phyloP scores from a whole-genome alignment of 2,888 invertebrate genomes.

The Leptinotarsa rubiginosa region DNA sequence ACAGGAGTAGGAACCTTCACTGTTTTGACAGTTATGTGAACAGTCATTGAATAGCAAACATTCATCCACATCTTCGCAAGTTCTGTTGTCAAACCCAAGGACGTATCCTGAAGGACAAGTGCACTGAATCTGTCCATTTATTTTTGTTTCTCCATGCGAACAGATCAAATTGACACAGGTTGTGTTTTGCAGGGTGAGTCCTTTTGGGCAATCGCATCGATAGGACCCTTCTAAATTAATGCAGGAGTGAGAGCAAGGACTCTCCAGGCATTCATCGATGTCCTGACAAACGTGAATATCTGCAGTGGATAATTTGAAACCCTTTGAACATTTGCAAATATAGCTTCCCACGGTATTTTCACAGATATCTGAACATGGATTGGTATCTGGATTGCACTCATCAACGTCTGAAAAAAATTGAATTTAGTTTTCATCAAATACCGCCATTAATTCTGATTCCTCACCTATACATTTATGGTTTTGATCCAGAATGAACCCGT shows the following conservation, averaged over 20 bases:
- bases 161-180: constrained; percentile 63
- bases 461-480: constrained; percentile 65
- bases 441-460: constrained; percentile 23
- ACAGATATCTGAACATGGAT: constrained; percentile 68
- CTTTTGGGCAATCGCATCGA: constrained; percentile 66
- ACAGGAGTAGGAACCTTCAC: constrained; percentile 70
- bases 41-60: constrained; percentile 64
- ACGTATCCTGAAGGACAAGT: constrained; percentile 63
- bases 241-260: constrained; percentile 70
- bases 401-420: constrained; percentile 62
- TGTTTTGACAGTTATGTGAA: constrained; percentile 69
- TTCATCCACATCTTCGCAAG: constrained; percentile 66
- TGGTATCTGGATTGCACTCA: constrained; percentile 64
- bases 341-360: constrained; percentile 70
- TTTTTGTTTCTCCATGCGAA: constrained; percentile 58
- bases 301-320: constrained; percentile 62
- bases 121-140: constrained; percentile 60
- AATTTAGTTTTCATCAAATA: constrained; percentile 5
- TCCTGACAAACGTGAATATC: constrained; percentile 60
- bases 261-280: constrained; percentile 62
- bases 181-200: constrained; percentile 46
- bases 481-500: constrained; percentile 66
- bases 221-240: constrained; percentile 73
- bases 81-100: constrained; percentile 63
- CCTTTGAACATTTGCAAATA: constrained; percentile 70